Percentiles rank a stretch among this genome's conserved stretches.
These are phyloP conservation scores for Drosophila nigromelanica DNA, from an alignment of 1,140 invertebrate genomes.

Conservation along the genomic window DNA sequence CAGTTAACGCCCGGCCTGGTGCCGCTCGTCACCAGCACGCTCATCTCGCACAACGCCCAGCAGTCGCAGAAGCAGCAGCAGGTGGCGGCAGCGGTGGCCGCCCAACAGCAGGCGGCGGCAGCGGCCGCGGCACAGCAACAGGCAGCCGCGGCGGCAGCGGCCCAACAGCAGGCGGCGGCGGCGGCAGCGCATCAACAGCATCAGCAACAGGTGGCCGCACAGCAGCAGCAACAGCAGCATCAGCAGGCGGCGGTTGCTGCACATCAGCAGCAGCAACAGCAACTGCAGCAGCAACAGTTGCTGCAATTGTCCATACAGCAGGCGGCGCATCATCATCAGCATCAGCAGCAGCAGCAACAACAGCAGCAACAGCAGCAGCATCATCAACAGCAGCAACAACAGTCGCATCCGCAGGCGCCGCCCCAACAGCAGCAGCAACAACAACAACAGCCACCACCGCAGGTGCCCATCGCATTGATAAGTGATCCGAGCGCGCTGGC, in stretches of 20 bases:
- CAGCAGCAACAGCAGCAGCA: constrained; percentile 72
- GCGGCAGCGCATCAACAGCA: constrained; percentile 68
- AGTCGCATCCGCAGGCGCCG: constrained; percentile 56
- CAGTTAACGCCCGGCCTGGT: constrained; percentile 76
- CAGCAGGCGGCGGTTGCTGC: constrained; percentile 58
- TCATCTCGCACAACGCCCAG: constrained; percentile 79
- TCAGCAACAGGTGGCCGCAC: constrained; percentile 66
- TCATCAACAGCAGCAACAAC: constrained; percentile 56
- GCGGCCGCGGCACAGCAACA: constrained; percentile 66
- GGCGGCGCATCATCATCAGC: constrained; percentile 74
- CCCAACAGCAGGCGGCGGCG: constrained; percentile 63
- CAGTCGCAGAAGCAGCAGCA: constrained; percentile 72
- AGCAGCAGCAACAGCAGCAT: constrained; percentile 66
- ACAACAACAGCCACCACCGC: constrained; percentile 69
- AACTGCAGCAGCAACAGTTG: constrained; percentile 70
- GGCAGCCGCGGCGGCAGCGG: constrained; percentile 61
- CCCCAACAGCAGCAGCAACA: constrained; percentile 62
- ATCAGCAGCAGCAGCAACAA: constrained; percentile 66
- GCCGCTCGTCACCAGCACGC: constrained; percentile 78
- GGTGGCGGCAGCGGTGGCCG: constrained; percentile 53
- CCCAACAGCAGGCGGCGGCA: constrained; percentile 68
- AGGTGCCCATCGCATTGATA: constrained; percentile 79
- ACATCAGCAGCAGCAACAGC: constrained; percentile 68
- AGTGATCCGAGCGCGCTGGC: constrained; percentile 78
- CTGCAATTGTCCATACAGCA: constrained; percentile 74